These are phyloP conservation scores for Solea senegalensis DNA, from an alignment of 2,113 vertebrate genomes.

Conservation along the genomic window DNA sequence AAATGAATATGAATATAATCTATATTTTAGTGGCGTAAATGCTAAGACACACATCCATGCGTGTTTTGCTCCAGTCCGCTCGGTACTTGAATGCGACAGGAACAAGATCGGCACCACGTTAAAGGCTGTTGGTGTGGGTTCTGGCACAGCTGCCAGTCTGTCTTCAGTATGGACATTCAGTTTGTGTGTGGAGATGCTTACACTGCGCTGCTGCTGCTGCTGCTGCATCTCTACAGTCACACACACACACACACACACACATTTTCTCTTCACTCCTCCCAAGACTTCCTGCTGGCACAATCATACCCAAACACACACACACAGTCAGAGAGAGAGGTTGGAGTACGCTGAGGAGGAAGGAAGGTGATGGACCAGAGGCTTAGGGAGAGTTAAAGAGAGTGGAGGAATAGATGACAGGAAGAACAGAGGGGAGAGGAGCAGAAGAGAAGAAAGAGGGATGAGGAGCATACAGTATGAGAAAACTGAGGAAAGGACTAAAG, in stretches of 20 bases:
- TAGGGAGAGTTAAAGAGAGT: conserved; percentile 48
- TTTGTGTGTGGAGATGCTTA: conserved; percentile 52
- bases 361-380: conserved; percentile 52
- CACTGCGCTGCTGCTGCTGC: conserved; percentile 39
- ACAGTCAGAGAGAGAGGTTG: conserved; percentile 37
- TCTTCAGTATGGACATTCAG: conserved; percentile 41
- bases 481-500: conserved; percentile 44
- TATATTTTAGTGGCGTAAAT: neutral
- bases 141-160: conserved; percentile 36
- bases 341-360: conserved; percentile 41
- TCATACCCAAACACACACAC: conserved; percentile 30
- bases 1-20: neutral
- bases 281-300: conserved; percentile 70
- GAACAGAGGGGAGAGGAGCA: conserved; percentile 52
- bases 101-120: conserved; percentile 62
- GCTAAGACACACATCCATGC: neutral
- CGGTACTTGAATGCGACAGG: neutral
- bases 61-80: neutral
- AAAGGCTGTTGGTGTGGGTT: conserved; percentile 44
- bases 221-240: conserved; percentile 48
- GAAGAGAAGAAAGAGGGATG: conserved; percentile 61
- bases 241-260: conserved; percentile 22
- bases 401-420: conserved; percentile 47
- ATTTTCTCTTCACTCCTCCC: conserved; percentile 31
- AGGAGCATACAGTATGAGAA: conserved; percentile 63